Evolutionary conservation across 2,888 invertebrate genomes (phyloP), one percentile per base, ranked within the genome.

Genomic region (Chrysodeixis includens): DNA sequence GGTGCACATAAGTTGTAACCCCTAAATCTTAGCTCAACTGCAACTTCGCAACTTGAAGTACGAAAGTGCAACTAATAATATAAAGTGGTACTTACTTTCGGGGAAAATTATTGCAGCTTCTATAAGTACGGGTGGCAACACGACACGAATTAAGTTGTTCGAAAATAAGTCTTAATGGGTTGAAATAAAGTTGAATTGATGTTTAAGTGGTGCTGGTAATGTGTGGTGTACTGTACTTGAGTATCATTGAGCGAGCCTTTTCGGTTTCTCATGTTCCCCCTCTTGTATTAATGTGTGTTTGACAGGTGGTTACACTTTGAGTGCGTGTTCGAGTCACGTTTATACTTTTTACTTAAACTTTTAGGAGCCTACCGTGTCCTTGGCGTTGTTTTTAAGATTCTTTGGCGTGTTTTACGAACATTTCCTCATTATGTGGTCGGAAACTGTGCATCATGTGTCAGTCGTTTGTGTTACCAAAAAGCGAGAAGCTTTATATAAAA

Each of bases 11-110:
- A 63, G 35, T 57, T 69, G 52, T 62, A 62, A 74, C 62, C 59
- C 22, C 49, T 73, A 73, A 73, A 75, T 71, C 76, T 73, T 71
- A 70, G 61, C 76, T 40, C 12, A 20, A 22, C 53, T 75, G 65
- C 76, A 73, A 72, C 54, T 74, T 69, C 56, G 62, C 58, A 58
- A 44, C 46, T 60, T 56, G 53, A 35, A 63, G 60, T 60, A 60
- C 14, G 35, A 30, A 69, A 69, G 75, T 57, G 72, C 70, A 74
- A 73, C 76, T 75, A 71, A 71, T 73, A 71, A 75, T 71, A 71
- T 73, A 62, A 75, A 73, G 71, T 71, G 71, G 16, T 51, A 71
- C 53, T 49, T 49, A 49, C 46, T 49, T 49, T 20, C 16, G 46
- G 46, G 46, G 46, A 20, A 49, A 49, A 49, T 49, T 49, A 49